These are phyloP conservation scores for Mirounga angustirostris DNA, from an alignment of 2,113 vertebrate species.

Conservation along the genomic window DNA sequence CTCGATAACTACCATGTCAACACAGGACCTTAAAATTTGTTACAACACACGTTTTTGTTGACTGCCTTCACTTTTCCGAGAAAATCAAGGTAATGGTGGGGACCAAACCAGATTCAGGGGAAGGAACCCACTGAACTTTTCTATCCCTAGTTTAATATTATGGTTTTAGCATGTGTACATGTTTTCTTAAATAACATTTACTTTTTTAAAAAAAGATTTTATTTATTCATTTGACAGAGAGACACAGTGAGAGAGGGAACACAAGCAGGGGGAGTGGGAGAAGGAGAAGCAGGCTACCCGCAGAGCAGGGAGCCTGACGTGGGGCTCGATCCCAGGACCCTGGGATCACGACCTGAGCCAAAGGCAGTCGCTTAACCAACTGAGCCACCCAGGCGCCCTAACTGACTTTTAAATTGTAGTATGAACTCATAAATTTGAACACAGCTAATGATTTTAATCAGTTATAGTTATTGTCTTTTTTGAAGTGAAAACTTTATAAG, in stretches of 20 bases:
- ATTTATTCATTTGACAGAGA: no score
- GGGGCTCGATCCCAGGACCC: no score
- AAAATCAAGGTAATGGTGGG: not conserved
- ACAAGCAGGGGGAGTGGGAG: no score
- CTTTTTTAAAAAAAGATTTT: no score
- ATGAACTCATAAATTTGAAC: not conserved
- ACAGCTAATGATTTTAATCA: not conserved
- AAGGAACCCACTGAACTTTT: not conserved
- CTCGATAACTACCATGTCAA: not conserved
- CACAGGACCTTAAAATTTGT: not conserved
- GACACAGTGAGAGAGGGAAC: no score
- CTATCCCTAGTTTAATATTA: not conserved
- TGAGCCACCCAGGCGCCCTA: no score
- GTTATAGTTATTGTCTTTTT: not conserved
- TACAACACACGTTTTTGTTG: not conserved
- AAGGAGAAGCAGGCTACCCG: no score
- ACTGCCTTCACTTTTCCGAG: not conserved
- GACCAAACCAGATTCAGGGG: not conserved
- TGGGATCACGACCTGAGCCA: no score
- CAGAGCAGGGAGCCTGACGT: no score
- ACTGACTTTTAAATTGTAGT: constrained; percentile 10
- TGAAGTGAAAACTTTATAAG: constrained; percentile 27
- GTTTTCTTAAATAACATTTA: not conserved
- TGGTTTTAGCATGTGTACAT: not conserved
- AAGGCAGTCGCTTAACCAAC: no score